Base-by-base conservation (phyloP, 2,888 invertebrate genomes). In the Cataglyphis rosenhaueri region DNA sequence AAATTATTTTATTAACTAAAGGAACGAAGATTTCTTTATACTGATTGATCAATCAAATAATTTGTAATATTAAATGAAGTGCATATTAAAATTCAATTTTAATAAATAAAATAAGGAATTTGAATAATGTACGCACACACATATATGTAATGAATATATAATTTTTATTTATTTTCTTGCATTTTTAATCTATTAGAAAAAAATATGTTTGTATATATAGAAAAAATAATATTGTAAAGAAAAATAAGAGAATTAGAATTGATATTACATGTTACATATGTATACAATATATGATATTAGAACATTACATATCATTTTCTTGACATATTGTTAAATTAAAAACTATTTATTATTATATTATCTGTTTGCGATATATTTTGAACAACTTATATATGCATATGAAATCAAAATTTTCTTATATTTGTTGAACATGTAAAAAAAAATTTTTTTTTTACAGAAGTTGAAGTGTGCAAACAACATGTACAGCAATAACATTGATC, bases 401-500 rank as follows among this genome's bases (percentile, higher is more conserved):
- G 25, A 0, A 35, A 52, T 1, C 12, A 29, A 0, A 35, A 25
- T 75, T 29, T 25, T 41, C 3, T 57, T 6, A 1, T 79, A 21
- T 79, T 57, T 71, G 4, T 12, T 32, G 64, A 41, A 32, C 12
- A n/a, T 38, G n/a, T 70, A 9, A 18, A 65, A 6, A 25, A 3
- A 48, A 21, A 18, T 21, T 21, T 70, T 44, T 64, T 64, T n/a
- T 25, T 87, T 85, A 12, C 84, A 92, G 90, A 55, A 21, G 59
- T 83, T 9, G 64, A 3, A 57, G 86, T 87, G 87, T 57, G 82
- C 86, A 85, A 82, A 83, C 59, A 89, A 82, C 32, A 94, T 94
- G 94, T 94, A 93, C 84, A 92, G 91, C 87, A 92, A 91, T 83
- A 92, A 90, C 68, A 94, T 94, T 76, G 94, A 94, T 78, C 94